Conservation (phyloP, 2,888 invertebrate species). For the Patella pellucida region DNA sequence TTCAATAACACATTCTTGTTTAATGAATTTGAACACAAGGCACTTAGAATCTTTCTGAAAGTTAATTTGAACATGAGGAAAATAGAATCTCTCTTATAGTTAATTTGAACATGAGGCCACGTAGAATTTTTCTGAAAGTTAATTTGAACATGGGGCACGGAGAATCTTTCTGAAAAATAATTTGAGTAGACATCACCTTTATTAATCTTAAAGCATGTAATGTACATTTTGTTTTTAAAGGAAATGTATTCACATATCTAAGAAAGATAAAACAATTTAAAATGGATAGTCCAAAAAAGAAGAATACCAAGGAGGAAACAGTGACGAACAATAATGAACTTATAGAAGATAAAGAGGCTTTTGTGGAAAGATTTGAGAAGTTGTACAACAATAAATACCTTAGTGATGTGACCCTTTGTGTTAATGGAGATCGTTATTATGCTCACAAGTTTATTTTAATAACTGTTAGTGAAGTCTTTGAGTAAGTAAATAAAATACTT, state of each 20-base stretch:
- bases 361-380: conserved; percentile 49
- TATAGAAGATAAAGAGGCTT: conserved; percentile 42
- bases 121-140: too few relatives aligned
- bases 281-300: neutral
- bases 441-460: conserved; percentile 60
- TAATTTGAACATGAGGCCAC: too few relatives aligned
- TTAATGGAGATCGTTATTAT: conserved; percentile 50
- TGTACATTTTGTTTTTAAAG: too few relatives aligned
- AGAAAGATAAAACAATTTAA: neutral
- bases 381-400: conserved; percentile 51
- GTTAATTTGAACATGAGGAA: too few relatives aligned
- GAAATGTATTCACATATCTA: neutral
- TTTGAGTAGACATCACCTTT: too few relatives aligned
- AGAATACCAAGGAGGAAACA: neutral
- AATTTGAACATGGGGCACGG: too few relatives aligned
- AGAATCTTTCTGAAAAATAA: too few relatives aligned
- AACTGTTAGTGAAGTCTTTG: conserved; percentile 62
- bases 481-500: conserved; percentile 44
- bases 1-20: too few relatives aligned
- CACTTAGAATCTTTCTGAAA: too few relatives aligned
- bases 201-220: too few relatives aligned
- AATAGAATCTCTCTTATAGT: too few relatives aligned
- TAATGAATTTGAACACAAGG: too few relatives aligned
- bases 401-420: conserved; percentile 56
- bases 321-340: conserved; percentile 28